These are phyloP conservation scores for Heliconius nattereri DNA, from an alignment of 1,140 invertebrate species.

Conservation along the genomic window DNA sequence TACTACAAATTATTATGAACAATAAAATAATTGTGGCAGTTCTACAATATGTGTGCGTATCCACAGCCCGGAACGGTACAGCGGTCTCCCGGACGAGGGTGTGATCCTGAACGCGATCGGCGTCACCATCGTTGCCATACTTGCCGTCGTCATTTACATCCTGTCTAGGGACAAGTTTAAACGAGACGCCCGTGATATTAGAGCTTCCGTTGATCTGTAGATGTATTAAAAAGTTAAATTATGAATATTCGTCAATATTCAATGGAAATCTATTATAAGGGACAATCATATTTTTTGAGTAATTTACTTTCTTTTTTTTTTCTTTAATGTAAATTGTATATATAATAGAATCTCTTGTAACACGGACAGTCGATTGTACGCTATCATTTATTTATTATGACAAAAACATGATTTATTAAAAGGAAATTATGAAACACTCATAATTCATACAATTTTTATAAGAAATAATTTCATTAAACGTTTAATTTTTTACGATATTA, in stretches of 20 bases:
- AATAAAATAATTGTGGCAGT: neutral
- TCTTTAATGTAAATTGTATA: neutral
- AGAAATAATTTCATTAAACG: neutral
- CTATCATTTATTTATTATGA: constrained; percentile 5
- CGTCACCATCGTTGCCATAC: constrained; percentile 85
- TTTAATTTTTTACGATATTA: neutral
- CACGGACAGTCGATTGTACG: constrained; percentile 2
- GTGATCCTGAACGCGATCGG: constrained; percentile 89
- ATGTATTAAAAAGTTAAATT: constrained; percentile 11
- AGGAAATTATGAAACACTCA: neutral
- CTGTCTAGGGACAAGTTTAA: constrained; percentile 74
- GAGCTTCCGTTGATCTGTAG: constrained; percentile 76
- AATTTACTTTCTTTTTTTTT: neutral
- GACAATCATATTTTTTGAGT: neutral
- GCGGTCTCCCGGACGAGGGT: constrained; percentile 84
- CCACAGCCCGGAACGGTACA: constrained; percentile 83
- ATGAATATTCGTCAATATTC: neutral
- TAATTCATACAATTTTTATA: neutral
- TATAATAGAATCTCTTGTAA: constrained; percentile 10
- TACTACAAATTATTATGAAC: neutral
- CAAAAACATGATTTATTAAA: neutral
- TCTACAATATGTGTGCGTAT: constrained; percentile 63
- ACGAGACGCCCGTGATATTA: constrained; percentile 62
- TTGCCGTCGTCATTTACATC: constrained; percentile 84
- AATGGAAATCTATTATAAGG: neutral